These are phyloP conservation scores for Pseudorhombus dupliciocellatus DNA, from an alignment of 2,113 vertebrate species.

Conservation along the genomic window DNA sequence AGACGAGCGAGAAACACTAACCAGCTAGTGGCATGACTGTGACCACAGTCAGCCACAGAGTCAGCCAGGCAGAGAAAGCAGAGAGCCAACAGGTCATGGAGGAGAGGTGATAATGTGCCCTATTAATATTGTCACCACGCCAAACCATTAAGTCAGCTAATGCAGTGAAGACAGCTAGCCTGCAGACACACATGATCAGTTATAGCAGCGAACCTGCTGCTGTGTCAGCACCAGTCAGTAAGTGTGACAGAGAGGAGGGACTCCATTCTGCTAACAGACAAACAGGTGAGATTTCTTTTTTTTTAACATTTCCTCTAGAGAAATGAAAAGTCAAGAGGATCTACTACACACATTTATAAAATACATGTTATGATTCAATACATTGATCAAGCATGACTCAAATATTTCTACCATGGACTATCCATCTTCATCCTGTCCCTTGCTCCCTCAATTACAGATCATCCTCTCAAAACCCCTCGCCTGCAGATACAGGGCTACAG, in stretches of 20 bases:
- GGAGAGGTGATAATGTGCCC: slow-evolving; percentile 56
- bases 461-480: slow-evolving; percentile 17
- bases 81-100: slow-evolving; percentile 37
- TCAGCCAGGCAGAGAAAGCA: slow-evolving; percentile 24
- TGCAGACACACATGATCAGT: slow-evolving; percentile 58
- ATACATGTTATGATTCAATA: not conserved
- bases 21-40: slow-evolving; percentile 11
- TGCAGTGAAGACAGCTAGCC: slow-evolving; percentile 45
- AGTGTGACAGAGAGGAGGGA: slow-evolving; percentile 63
- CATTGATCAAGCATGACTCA: not conserved
- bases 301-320: slow-evolving; percentile 26
- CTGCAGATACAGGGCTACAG: not conserved
- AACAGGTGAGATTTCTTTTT: slow-evolving; percentile 24
- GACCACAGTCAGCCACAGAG: slow-evolving; percentile 26
- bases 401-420: not conserved
- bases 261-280: slow-evolving; percentile 52
- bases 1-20: slow-evolving; percentile 12
- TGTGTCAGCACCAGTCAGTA: slow-evolving; percentile 59
- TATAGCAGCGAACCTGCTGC: slow-evolving; percentile 53
- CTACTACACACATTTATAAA: not conserved
- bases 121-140: slow-evolving; percentile 47
- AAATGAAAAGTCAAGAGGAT: slow-evolving; percentile 16
- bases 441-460: slow-evolving; percentile 23
- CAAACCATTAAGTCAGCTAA: slow-evolving; percentile 50
- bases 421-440: not conserved